Evolutionary conservation across 1,140 invertebrate genomes (phyloP).

Genomic region (Drosophila persimilis): DNA sequence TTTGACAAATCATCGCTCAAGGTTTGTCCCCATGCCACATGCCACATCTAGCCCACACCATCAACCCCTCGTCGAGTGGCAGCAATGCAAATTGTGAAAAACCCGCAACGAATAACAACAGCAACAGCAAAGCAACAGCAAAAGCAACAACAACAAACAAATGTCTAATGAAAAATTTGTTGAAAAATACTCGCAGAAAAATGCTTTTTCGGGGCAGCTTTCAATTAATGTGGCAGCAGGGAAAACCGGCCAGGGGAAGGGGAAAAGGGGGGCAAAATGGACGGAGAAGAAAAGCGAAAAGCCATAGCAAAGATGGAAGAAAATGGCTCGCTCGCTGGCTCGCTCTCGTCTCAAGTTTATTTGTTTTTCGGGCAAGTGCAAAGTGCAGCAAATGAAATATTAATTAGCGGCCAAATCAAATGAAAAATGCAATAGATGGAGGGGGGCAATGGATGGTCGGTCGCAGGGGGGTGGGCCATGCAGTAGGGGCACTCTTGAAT

Average conservation of each 20-base stretch:
- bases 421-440: conserved; percentile 46
- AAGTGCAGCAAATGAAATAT: conserved; percentile 65
- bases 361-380: conserved; percentile 40
- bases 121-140: conserved; percentile 27
- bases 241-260: conserved; percentile 45
- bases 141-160: conserved; percentile 52
- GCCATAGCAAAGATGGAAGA: background rate
- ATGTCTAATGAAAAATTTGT: conserved; percentile 61
- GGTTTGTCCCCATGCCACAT: conserved; percentile 15
- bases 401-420: conserved; percentile 71
- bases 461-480: background rate
- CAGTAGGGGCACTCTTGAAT: background rate
- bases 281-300: background rate
- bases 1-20: conserved; percentile 40
- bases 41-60: too few relatives aligned
- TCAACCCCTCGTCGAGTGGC: background rate
- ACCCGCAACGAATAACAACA: conserved; percentile 30
- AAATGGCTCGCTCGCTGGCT: conserved; percentile 23
- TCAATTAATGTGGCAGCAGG: conserved; percentile 64
- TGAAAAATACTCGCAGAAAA: conserved; percentile 30
- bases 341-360: conserved; percentile 30
- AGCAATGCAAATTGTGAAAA: conserved; percentile 49
- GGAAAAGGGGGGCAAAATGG: conserved; percentile 31
- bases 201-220: conserved; percentile 15
- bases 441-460: background rate